phyloP scores from a whole-genome alignment of 2,113 vertebrate genomes.

The Symphodus melops region DNA sequence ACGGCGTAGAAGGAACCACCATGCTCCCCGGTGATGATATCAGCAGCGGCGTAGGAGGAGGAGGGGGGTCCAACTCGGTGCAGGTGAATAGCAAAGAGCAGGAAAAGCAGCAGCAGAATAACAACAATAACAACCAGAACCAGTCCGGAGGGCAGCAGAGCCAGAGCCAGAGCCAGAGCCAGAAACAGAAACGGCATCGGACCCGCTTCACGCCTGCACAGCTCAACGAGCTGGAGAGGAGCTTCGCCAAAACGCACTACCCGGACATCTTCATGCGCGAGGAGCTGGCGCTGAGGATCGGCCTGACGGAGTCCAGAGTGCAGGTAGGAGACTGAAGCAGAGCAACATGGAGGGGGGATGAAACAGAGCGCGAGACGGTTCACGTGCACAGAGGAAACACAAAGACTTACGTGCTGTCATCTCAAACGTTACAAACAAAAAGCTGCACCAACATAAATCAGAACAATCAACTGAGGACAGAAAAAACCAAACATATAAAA shows the following conservation, averaged over 20 bases:
- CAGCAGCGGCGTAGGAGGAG: constrained; percentile 90
- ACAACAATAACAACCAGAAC: constrained; percentile 64
- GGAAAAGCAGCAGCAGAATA: constrained; percentile 87
- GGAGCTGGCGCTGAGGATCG: constrained; percentile 93
- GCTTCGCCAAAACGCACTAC: constrained; percentile 97
- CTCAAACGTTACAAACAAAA: too few species aligned
- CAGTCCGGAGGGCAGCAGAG: constrained; percentile 86
- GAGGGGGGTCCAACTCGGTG: constrained; percentile 85
- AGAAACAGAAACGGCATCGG: constrained; percentile 96
- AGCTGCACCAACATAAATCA: too few species aligned
- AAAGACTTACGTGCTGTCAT: too few species aligned
- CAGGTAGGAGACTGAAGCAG: constrained; percentile 85
- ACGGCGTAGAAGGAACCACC: constrained; percentile 92
- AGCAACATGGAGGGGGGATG: not conserved
- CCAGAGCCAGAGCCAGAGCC: constrained; percentile 93
- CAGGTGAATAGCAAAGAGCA: constrained; percentile 90
- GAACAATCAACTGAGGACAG: too few species aligned
- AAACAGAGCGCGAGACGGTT: not conserved
- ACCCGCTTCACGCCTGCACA: constrained; percentile 97
- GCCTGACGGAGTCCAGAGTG: constrained; percentile 94
- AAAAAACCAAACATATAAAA: too few species aligned
- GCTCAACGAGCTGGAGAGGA: constrained; percentile 95
- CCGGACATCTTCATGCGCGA: constrained; percentile 98
- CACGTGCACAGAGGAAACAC: not conserved
- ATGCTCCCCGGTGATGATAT: constrained; percentile 93